Conservation (phyloP, 2,888 invertebrate genomes). For the Clanis bilineata region DNA sequence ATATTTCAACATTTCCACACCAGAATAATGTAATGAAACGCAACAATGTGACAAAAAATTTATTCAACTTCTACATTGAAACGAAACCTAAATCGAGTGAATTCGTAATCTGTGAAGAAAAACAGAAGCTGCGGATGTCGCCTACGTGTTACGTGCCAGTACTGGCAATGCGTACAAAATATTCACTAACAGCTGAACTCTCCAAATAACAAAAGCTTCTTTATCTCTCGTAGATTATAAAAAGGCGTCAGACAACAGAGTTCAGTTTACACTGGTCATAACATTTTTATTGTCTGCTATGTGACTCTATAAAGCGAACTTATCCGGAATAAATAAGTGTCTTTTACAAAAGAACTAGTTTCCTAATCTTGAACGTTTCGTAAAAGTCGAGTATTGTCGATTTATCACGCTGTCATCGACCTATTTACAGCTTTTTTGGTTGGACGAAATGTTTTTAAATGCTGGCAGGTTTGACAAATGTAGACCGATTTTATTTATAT, state of each 20-base stretch:
- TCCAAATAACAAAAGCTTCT: slow-evolving; percentile 25
- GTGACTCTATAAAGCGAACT: slow-evolving; percentile 59
- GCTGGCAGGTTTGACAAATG: neutral
- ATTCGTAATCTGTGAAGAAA: slow-evolving; percentile 67
- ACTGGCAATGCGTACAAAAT: slow-evolving; percentile 50
- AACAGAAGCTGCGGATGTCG: slow-evolving; percentile 71
- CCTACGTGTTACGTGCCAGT: slow-evolving; percentile 65
- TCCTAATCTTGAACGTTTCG: slow-evolving; percentile 20
- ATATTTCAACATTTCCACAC: slow-evolving; percentile 1
- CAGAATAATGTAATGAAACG: slow-evolving; percentile 10
- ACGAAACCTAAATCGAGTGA: slow-evolving; percentile 51
- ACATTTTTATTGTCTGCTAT: slow-evolving; percentile 53
- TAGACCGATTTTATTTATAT: neutral
- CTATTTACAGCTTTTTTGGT: slow-evolving; percentile 15
- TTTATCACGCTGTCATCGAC: slow-evolving; percentile 18
- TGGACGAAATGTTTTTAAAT: slow-evolving; percentile 9
- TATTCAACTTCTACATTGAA: slow-evolving; percentile 41
- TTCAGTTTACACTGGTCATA: slow-evolving; percentile 35
- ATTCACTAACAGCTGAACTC: slow-evolving; percentile 44
- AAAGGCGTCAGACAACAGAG: slow-evolving; percentile 28
- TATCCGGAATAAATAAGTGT: slow-evolving; percentile 55
- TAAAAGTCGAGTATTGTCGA: slow-evolving; percentile 19
- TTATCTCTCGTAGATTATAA: slow-evolving; percentile 19
- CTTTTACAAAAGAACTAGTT: slow-evolving; percentile 31
- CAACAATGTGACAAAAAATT: slow-evolving; percentile 7